phyloP scores from a whole-genome alignment of 1,140 invertebrate species.

The Heliothis virescens region DNA sequence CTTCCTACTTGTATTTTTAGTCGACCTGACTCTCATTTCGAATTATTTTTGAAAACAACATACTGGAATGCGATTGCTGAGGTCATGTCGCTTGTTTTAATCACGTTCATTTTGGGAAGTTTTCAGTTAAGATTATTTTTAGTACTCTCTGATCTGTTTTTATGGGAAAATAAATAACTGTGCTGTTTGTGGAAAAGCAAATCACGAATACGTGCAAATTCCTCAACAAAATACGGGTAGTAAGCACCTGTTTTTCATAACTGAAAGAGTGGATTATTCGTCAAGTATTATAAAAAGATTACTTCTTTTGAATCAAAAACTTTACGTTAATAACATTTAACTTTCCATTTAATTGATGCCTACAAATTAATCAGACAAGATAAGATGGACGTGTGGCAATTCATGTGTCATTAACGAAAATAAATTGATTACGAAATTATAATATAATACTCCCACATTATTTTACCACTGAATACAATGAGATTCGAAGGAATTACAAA shows the following conservation, averaged over 20 bases:
- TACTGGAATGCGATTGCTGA: background rate
- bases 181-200: too few species aligned
- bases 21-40: slow-evolving; percentile 4
- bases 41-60: slow-evolving; percentile 10
- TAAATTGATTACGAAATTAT: slow-evolving; percentile 6
- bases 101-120: background rate
- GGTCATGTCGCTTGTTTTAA: background rate
- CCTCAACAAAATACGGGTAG: too few species aligned
- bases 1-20: slow-evolving; percentile 37
- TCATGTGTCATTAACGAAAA: background rate
- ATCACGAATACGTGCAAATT: too few species aligned
- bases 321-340: background rate
- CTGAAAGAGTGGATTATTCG: too few species aligned
- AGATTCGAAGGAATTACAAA: background rate
- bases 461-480: background rate
- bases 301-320: background rate
- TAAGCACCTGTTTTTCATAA: too few species aligned
- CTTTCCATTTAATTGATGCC: background rate
- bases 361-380: background rate
- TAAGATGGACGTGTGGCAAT: slow-evolving; percentile 6
- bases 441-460: background rate
- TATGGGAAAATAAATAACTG: too few species aligned
- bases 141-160: background rate
- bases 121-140: background rate
- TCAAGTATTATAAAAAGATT: too few species aligned